Base-by-base conservation (phyloP, 1,140 invertebrate species). In the Bilobella aurantiaca region DNA sequence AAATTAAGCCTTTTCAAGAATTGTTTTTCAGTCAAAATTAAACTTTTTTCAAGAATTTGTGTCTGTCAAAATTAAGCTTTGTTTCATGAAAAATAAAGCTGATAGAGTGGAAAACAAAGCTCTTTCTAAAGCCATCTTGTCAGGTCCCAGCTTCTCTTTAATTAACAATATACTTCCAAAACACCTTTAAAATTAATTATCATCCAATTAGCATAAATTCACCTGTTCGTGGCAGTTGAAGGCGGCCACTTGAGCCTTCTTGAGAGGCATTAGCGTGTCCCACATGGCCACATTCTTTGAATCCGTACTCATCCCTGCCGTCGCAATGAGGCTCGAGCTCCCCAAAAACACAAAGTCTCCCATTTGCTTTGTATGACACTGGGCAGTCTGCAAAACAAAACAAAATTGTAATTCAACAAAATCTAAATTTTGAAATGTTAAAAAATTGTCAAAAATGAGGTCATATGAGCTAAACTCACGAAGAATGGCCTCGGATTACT, bases 271-370 rank as follows among this genome's bases (percentile, higher is more conserved):
- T 58, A 99, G 81, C 0, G 96, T 98, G 77, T 99, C 96, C 96
- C 96, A 99, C 63, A 99, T 83, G 58, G 90, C 92, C n/a, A 99
- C 91, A 79, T 99, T 99, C 74, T 91, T 90, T 74, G 91, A 93
- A 77, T 98, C 96, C 0, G 91, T 90, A 76, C 93, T 93, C 75
- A 96, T 92, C 18, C 96, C 96, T 66, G 92, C 93, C 65, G 95
- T 98, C n/a, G 94, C 94, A 47, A 99, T 83, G 70, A 99, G 82
- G 82, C 93, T 97, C 76, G 94, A 97, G 2, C 93, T 96, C 59
- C 94, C 93, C 30, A 99, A 82, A 80, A 99, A 99, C 34, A 93
- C 91, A 77, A 99, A 98, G 79, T 99, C 96, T 74, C 90, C 89
- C 29, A 95, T 93, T 62, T 92, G 88, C 82, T 98, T 99, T 77